Evolutionary conservation across 2,888 invertebrate species (phyloP).

Genomic region (Nyleta sp.): DNA sequence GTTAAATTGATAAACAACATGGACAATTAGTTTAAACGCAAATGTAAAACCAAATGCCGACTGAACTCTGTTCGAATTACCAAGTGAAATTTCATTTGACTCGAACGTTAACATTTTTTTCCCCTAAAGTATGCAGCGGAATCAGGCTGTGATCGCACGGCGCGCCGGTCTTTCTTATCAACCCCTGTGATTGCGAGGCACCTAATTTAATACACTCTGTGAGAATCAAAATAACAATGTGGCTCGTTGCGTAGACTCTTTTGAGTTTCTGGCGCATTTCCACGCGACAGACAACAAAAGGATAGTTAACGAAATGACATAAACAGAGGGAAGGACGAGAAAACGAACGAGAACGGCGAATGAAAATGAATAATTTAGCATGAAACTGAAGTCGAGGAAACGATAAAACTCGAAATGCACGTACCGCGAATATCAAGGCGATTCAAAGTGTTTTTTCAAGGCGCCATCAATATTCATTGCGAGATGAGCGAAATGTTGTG

Average conservation of each 20-base stretch:
- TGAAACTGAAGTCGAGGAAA: constrained; percentile 29
- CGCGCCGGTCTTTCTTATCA: constrained; percentile 39
- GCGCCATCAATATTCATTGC: constrained; percentile 19
- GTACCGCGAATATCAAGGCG: constrained; percentile 8
- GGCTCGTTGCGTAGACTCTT: constrained; percentile 45
- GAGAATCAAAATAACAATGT: constrained; percentile 56
- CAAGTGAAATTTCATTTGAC: constrained; percentile 36
- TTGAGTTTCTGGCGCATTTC: constrained; percentile 34
- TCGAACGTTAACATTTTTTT: constrained; percentile 32
- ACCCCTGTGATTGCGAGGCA: constrained; percentile 38
- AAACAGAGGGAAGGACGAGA: constrained; percentile 24
- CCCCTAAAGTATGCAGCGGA: constrained; percentile 5
- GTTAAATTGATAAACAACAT: no score
- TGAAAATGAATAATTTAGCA: constrained; percentile 50
- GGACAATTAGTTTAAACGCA: no score
- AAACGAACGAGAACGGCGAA: constrained; percentile 7
- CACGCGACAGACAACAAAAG: constrained; percentile 48
- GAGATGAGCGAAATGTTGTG: background rate
- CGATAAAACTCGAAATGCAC: constrained; percentile 4
- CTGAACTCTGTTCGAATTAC: constrained; percentile 3
- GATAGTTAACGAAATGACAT: constrained; percentile 53
- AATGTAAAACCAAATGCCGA: background rate
- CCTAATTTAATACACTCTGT: constrained; percentile 45
- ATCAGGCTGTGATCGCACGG: constrained; percentile 28
- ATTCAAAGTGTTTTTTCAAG: background rate